phyloP scores from a whole-genome alignment of 2,113 vertebrate genomes.

The Corythaeola cristata region DNA sequence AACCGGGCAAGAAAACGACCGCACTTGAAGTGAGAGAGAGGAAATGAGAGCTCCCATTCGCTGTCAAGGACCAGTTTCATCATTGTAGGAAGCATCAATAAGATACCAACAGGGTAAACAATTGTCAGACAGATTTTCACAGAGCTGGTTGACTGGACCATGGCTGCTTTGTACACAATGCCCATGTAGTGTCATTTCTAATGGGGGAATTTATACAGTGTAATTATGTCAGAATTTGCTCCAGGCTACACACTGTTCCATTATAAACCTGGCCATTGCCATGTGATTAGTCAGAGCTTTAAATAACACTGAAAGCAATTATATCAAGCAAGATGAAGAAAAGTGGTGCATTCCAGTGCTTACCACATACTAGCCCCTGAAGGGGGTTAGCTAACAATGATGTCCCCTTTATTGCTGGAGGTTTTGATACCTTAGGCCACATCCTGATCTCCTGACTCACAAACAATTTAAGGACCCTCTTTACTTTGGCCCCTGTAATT shows the following conservation, averaged over 20 bases:
- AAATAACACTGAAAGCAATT: conserved; percentile 70
- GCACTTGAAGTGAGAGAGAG: neutral
- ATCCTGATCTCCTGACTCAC: conserved; percentile 1
- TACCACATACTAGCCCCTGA: conserved; percentile 9
- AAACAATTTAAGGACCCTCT: conserved; percentile 31
- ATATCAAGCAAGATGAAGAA: conserved; percentile 47
- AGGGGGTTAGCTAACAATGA: neutral
- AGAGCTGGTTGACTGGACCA: conserved; percentile 59
- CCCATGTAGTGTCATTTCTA: conserved; percentile 67
- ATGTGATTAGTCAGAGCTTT: conserved; percentile 68
- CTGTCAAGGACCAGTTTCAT: conserved; percentile 49
- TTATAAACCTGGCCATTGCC: conserved; percentile 68
- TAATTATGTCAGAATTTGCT: conserved; percentile 67
- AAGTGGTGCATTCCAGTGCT: conserved; percentile 49
- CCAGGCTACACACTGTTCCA: conserved; percentile 54
- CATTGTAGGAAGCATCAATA: conserved; percentile 54
- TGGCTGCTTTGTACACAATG: conserved; percentile 57
- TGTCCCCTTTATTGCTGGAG: conserved; percentile 35
- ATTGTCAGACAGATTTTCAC: conserved; percentile 71
- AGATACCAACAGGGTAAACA: conserved; percentile 64
- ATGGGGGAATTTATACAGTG: conserved; percentile 64
- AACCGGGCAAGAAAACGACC: neutral
- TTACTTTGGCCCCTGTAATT: conserved; percentile 25
- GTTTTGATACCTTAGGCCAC: conserved; percentile 16
- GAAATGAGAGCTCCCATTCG: neutral